Evolutionary conservation across 2,888 invertebrate species (phyloP).

Genomic region (Ophion ellenae): DNA sequence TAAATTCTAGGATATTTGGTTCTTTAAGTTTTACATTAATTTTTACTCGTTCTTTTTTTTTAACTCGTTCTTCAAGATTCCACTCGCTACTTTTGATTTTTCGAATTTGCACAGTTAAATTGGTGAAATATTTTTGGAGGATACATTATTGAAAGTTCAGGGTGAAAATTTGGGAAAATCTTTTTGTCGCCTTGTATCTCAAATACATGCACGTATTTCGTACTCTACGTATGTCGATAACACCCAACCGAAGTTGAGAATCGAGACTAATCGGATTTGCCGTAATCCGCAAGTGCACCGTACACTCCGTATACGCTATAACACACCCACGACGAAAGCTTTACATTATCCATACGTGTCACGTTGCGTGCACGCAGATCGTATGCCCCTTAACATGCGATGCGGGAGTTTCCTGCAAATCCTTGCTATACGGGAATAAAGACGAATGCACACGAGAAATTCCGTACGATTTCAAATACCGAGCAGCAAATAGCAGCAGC

Average conservation of each 20-base stretch:
- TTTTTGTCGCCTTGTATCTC: neutral
- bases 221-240: slow-evolving; percentile 30
- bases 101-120: neutral
- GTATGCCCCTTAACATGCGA: slow-evolving; percentile 25
- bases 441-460: slow-evolving; percentile 10
- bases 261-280: slow-evolving; percentile 61
- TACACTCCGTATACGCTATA: slow-evolving; percentile 23
- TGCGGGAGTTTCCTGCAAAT: slow-evolving; percentile 20
- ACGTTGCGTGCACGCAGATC: slow-evolving; percentile 52
- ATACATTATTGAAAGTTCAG: neutral
- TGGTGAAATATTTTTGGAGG: neutral
- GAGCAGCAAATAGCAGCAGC: neutral
- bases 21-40: neutral
- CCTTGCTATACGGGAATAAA: slow-evolving; percentile 9
- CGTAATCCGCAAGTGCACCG: slow-evolving; percentile 59
- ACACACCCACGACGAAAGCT: slow-evolving; percentile 21
- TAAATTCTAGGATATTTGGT: neutral
- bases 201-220: neutral
- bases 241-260: slow-evolving; percentile 46
- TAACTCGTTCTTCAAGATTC: neutral
- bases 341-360: slow-evolving; percentile 60
- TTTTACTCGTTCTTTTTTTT: neutral
- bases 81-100: neutral
- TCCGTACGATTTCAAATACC: slow-evolving; percentile 7
- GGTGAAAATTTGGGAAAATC: slow-evolving; percentile 3